These are phyloP conservation scores for Micromesistius poutassou DNA, from an alignment of 2,797 vertebrate species.

Conservation along the genomic window DNA sequence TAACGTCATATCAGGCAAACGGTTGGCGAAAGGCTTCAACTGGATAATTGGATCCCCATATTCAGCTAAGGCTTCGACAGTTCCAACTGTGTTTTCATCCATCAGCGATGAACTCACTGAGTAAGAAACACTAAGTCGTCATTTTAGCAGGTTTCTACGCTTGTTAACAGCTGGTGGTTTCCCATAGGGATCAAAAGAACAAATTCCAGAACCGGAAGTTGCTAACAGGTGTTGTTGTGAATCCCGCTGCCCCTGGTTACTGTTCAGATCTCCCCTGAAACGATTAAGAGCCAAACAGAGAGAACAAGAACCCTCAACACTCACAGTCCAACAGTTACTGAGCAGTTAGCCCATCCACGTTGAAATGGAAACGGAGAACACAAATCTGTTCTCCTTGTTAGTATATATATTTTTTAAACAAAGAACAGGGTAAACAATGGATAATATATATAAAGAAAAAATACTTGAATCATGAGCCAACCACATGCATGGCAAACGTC, in stretches of 20 bases:
- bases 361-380: too few relatives aligned
- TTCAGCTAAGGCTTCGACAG: neutral
- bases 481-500: constrained; percentile 27
- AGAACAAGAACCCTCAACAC: neutral
- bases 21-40: too few relatives aligned
- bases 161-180: neutral
- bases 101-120: neutral
- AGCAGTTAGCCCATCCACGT: neutral
- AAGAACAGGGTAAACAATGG: constrained; percentile 1
- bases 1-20: neutral
- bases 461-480: constrained; percentile 8
- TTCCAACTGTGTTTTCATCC: neutral
- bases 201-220: neutral
- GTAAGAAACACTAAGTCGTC: neutral
- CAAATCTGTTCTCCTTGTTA: neutral
- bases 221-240: neutral
- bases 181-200: neutral
- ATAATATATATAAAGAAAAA: neutral
- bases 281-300: neutral
- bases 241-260: neutral
- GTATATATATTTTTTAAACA: neutral
- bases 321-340: too few relatives aligned
- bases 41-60: too few relatives aligned
- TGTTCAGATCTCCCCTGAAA: neutral
- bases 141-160: neutral